Base-by-base conservation (phyloP, 1,140 invertebrate species). In the Euura lappo region DNA sequence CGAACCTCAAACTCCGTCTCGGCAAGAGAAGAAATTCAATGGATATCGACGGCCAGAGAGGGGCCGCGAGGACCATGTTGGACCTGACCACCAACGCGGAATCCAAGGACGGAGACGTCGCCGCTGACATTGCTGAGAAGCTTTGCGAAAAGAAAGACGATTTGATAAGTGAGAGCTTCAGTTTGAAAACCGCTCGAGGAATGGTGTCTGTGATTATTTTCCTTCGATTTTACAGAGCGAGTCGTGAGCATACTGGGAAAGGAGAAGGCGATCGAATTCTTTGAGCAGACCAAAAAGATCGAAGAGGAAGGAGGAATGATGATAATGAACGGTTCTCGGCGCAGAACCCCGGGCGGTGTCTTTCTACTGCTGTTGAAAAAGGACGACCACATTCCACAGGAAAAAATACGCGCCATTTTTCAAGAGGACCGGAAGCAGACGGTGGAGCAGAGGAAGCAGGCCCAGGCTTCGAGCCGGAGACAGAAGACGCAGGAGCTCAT, bases 291-390 rank as follows among this genome's bases (percentile, higher is more conserved):
- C 51, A 93, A 93, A 83, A 90, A 91, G 81, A 91, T 96, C 72
- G 95, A 96, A 88, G 91, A 91, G 74, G 90, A 92, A 80, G 95
- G 95, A 65, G 95, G 95, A 44, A 93, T 97, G 92, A 88, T 95
- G 81, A 93, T 95, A 72, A 91, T 92, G 93, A 95, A 95, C 90
- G 93, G 93, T 71, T 92, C 90, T 46, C 90, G 95, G 71, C 90
- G 95, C 74, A 90, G 95, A 80, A 96, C 95, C 42, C 91, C 95
- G 0, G 95, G 95, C 4, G 95, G 95, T 65, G 91, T 96, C 73
- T 97, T 93, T 84, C 89, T 97, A 7, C 94, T 93, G 82, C 86
- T 97, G 11, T 82, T 97, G 42, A 95, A 96, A 87, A 90, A 92
- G 79, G 92, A 96, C 79, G 87, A 91, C 68, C 88, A 91, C 73